These are phyloP conservation scores for Ochropacha duplaris DNA, from an alignment of 2,888 invertebrate species.

Conservation along the genomic window DNA sequence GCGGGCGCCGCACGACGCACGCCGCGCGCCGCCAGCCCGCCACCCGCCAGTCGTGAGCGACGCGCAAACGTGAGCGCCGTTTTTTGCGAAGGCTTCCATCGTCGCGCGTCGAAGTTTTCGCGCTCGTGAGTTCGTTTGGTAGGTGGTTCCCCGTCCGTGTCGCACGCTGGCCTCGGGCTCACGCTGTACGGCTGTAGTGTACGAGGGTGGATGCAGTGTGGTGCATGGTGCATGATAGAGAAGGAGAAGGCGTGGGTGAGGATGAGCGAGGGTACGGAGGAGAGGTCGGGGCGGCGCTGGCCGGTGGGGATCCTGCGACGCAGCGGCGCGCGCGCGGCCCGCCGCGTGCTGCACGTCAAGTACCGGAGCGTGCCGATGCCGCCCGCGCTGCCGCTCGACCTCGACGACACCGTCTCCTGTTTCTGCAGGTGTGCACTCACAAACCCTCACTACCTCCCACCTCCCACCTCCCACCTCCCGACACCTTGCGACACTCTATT, in stretches of 20 bases:
- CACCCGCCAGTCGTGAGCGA: slow-evolving; percentile 52
- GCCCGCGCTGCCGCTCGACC: slow-evolving; percentile 77
- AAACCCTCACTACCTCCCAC: not conserved
- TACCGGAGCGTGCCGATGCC: slow-evolving; percentile 61
- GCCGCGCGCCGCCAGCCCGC: slow-evolving; percentile 18
- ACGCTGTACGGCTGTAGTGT: not conserved
- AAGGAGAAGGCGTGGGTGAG: slow-evolving; percentile 40
- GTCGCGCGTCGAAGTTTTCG: slow-evolving; percentile 8
- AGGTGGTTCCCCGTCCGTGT: not conserved
- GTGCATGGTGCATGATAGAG: too few species aligned
- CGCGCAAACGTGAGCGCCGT: slow-evolving; percentile 54
- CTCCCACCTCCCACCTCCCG: not conserved
- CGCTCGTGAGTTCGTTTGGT: not conserved
- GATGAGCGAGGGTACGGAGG: slow-evolving; percentile 49
- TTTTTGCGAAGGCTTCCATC: slow-evolving; percentile 30
- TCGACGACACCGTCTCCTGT: slow-evolving; percentile 89
- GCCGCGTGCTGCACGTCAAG: slow-evolving; percentile 66
- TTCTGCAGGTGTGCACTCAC: slow-evolving; percentile 89
- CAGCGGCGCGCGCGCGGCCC: slow-evolving; percentile 64
- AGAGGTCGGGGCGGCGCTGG: slow-evolving; percentile 54
- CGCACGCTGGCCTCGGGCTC: not conserved
- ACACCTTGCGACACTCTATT: too few species aligned
- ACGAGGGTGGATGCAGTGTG: slow-evolving; percentile 21
- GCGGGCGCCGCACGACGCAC: slow-evolving; percentile 12
- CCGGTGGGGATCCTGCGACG: slow-evolving; percentile 64